A percentile compares a stretch with the other conserved stretches of the same genome.
Evolutionary conservation across 37 sponge, comb jelly and placozoan genomes (phyloP).

Genomic region (Halisarca cf. caerulea): DNA sequence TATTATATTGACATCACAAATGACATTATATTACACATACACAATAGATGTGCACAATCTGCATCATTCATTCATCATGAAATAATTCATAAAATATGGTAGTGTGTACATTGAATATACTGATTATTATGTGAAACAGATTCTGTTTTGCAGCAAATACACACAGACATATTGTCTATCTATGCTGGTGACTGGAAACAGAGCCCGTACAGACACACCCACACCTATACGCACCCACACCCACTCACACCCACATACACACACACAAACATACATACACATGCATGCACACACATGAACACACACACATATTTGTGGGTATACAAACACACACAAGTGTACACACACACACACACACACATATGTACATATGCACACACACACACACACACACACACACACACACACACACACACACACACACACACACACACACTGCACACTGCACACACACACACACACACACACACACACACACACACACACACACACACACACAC

Average conservation of each 20-base stretch:
- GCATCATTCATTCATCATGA: too few relatives aligned
- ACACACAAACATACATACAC: slow-evolving; percentile 2
- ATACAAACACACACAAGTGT: neutral
- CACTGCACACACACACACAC: slow-evolving; percentile 13
- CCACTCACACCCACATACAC: too few relatives aligned
- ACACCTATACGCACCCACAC: neutral
- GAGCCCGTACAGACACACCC: neutral
- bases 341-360: neutral
- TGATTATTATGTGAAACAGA: too few relatives aligned
- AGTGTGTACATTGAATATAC: too few relatives aligned
- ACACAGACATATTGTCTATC: too few relatives aligned
- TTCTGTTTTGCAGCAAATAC: too few relatives aligned
- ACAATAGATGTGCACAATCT: too few relatives aligned
- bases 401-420: neutral
- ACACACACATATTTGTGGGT: neutral
- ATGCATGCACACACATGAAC: neutral
- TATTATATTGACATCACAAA: too few relatives aligned
- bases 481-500: slow-evolving; percentile 15
- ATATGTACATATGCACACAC: neutral
- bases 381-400: too few relatives aligned
- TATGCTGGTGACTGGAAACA: too few relatives aligned
- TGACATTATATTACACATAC: too few relatives aligned
- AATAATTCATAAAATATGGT: too few relatives aligned
- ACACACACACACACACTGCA: slow-evolving; percentile 21
- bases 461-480: slow-evolving; percentile 25